Evolutionary conservation across 2,113 vertebrate genomes (phyloP), one percentile per base, ranked within the genome.

Genomic region (Forbesichthys agassizii): DNA sequence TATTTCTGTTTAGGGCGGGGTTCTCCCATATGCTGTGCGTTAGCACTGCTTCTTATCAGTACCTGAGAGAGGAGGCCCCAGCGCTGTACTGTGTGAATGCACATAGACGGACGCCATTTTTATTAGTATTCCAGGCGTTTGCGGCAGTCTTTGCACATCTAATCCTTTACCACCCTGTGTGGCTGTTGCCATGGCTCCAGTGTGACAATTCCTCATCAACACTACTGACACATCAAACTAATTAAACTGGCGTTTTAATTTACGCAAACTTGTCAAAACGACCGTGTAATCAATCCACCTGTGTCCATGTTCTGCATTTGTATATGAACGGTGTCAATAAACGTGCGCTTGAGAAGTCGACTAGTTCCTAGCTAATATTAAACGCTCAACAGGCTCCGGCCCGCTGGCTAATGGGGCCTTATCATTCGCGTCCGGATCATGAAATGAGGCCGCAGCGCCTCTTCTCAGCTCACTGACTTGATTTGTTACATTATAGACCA

Each of bases 151-250:
- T 70, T 56, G 49, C 33, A 3, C 27, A 49, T 48, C 48, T 53
- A 53, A 11, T 53, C 65, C 65, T 71, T 65, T 36, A 56, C 70
- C 67, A 68, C 14, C 14, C n/a, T 27, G 48, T 13, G 12, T 64
- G 61, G n/a, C 59, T 0, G 70, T 84, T 84, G 75, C 75, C 66
- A 84, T 83, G 77, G 75, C 81, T 79, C 81, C 80, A n/a, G 46
- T 8, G 51, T 77, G 77, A 82, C 82, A 70, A 27, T 69, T 78
- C 64, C 64, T 78, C 79, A 60, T 86, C 53, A 78, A 65, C 65
- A 56, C 72, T 55, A 65, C 77, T 63, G 77, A 77, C 71, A 80
- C 75, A 52, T 46, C 14, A 0, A 59, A 54, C 66, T 76, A 73
- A 87, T 85, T 76, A 74, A 68, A 59, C 62, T 61, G 68, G 11